Percentiles rank a stretch among this genome's conserved stretches.
Conservation (phyloP, 1,140 invertebrate genomes). For the Cherax quadricarinatus region DNA sequence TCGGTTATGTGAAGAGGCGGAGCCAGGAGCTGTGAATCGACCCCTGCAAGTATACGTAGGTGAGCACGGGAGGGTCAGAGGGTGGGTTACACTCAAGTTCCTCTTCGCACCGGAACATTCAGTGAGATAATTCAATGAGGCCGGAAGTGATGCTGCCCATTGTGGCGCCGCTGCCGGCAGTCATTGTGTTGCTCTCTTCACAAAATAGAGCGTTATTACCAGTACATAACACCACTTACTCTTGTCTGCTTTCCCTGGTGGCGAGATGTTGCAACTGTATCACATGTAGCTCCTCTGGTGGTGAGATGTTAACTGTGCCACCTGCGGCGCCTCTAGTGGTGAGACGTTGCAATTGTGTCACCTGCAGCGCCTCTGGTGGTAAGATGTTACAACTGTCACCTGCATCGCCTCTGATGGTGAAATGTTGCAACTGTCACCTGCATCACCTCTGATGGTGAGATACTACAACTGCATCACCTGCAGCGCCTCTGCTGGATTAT, state of each 20-base stretch:
- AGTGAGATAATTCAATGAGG: conserved; percentile 39
- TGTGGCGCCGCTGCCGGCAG: conserved; percentile 27
- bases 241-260: too few relatives aligned
- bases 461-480: not conserved
- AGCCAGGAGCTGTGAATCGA: too few relatives aligned
- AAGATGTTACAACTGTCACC: not conserved
- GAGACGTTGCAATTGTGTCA: not conserved
- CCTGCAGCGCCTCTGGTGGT: not conserved
- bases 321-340: not conserved
- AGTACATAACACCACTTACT: not conserved
- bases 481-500: not conserved
- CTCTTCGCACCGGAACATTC: conserved; percentile 27
- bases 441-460: not conserved
- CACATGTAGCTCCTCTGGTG: too few relatives aligned
- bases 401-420: not conserved
- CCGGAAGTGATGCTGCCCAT: conserved; percentile 39
- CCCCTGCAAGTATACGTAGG: too few relatives aligned
- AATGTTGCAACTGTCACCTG: not conserved
- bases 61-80: not conserved
- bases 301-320: not conserved
- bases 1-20: too few relatives aligned
- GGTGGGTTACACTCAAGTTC: not conserved
- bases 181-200: conserved; percentile 24
- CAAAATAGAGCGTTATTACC: conserved; percentile 37
- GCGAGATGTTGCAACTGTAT: not conserved